phyloP scores from a whole-genome alignment of 2,888 invertebrate species.

The Ferrisia virgata region DNA sequence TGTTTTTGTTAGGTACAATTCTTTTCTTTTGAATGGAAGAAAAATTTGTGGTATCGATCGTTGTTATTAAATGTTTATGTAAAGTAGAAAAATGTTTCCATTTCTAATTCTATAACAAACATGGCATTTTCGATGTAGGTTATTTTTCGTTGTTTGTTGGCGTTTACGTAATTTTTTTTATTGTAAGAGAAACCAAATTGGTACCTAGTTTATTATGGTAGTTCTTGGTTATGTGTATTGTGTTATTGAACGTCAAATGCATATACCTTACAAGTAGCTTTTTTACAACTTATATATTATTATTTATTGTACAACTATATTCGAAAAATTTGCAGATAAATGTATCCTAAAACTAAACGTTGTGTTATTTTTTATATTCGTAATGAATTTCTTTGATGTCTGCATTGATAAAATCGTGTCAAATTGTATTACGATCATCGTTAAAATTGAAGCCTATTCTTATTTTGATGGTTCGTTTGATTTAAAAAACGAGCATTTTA shows the following conservation, averaged over 20 bases:
- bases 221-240: neutral
- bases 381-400: too few species aligned
- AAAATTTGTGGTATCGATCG: neutral
- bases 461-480: too few species aligned
- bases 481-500: neutral
- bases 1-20: neutral
- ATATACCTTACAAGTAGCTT: constrained; percentile 31
- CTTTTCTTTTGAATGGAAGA: neutral
- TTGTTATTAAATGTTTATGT: neutral
- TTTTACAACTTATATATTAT: constrained; percentile 22
- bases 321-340: neutral
- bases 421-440: too few species aligned
- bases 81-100: neutral
- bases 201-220: neutral
- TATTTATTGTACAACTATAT: neutral
- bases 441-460: too few species aligned
- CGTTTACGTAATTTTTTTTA: neutral
- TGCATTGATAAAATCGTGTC: too few species aligned
- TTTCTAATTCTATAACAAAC: neutral
- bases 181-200: neutral
- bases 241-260: neutral
- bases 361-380: neutral
- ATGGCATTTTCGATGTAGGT: neutral
- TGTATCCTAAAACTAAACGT: neutral
- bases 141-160: neutral